A percentile compares a stretch with the other conserved stretches of the same genome.
Conservation (phyloP, 2,797 vertebrate species). For the Chelon labrosus region DNA sequence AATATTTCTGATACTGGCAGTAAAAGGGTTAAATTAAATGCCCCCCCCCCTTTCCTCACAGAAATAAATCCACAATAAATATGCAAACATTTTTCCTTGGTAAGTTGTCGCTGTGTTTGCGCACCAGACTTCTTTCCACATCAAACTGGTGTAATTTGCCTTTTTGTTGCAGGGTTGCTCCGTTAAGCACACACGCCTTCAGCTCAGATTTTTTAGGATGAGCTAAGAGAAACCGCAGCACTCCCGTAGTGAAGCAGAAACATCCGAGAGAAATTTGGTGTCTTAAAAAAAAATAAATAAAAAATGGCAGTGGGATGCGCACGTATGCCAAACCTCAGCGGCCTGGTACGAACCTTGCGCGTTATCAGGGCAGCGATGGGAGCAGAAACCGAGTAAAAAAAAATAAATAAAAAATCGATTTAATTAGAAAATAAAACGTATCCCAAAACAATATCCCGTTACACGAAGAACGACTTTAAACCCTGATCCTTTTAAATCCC, state of each 20-base stretch:
- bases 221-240: not conserved
- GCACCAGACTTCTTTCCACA: not conserved
- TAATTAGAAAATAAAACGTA: not conserved
- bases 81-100: no score
- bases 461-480: slow-evolving; percentile 7
- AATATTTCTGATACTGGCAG: not conserved
- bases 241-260: no score
- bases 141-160: not conserved
- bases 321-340: not conserved
- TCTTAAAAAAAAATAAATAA: no score
- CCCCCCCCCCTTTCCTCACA: no score
- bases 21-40: no score
- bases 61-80: no score
- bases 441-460: not conserved
- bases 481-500: not conserved
- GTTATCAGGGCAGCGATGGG: not conserved
- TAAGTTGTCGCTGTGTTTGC: not conserved
- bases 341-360: not conserved
- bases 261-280: no score
- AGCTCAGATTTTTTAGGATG: slow-evolving; percentile 4
- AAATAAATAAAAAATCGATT: not conserved
- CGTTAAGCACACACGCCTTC: no score
- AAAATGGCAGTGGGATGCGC: no score
- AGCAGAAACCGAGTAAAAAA: not conserved
- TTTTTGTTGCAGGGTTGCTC: not conserved